A percentile compares a stretch with the other conserved stretches of the same genome.
These are phyloP conservation scores for Salvelinus namaycush DNA, from an alignment of 2,113 vertebrate genomes.

Conservation along the genomic window DNA sequence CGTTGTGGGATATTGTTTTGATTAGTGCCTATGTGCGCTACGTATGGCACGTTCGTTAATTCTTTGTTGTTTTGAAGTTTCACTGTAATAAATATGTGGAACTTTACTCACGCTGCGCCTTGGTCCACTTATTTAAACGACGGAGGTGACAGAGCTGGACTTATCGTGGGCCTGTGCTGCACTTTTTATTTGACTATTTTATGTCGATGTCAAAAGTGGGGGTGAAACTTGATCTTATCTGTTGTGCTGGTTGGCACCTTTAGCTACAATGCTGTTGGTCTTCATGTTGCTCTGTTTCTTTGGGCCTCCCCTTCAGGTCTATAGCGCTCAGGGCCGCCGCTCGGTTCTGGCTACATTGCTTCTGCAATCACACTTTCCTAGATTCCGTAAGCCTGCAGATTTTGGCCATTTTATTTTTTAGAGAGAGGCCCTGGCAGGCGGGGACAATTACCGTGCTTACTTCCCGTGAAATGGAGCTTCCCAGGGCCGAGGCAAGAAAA, in stretches of 20 bases:
- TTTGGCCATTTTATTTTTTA: neutral
- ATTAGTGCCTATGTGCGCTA: too few relatives aligned
- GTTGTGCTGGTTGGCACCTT: conserved; percentile 14
- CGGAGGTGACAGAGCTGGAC: too few relatives aligned
- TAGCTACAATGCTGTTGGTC: conserved; percentile 5
- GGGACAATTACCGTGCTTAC: conserved; percentile 34
- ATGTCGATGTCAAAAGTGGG: neutral
- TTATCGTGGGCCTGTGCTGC: neutral
- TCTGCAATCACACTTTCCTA: neutral
- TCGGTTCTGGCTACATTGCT: neutral
- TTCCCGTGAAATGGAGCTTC: conserved; percentile 32
- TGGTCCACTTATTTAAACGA: too few relatives aligned
- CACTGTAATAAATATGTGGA: too few relatives aligned
- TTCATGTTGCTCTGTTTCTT: neutral
- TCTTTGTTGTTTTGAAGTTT: too few relatives aligned
- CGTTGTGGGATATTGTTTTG: too few relatives aligned
- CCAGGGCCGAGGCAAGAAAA: conserved; percentile 2
- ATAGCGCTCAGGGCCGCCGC: too few relatives aligned
- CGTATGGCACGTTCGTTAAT: too few relatives aligned
- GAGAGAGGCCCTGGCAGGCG: neutral
- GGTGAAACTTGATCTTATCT: conserved; percentile 24
- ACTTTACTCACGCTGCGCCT: too few relatives aligned
- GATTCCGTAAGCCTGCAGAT: neutral
- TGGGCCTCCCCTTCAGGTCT: too few relatives aligned
- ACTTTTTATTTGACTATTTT: neutral